Base-by-base conservation (phyloP, 2,888 invertebrate genomes). In the Rotaria macrura region DNA sequence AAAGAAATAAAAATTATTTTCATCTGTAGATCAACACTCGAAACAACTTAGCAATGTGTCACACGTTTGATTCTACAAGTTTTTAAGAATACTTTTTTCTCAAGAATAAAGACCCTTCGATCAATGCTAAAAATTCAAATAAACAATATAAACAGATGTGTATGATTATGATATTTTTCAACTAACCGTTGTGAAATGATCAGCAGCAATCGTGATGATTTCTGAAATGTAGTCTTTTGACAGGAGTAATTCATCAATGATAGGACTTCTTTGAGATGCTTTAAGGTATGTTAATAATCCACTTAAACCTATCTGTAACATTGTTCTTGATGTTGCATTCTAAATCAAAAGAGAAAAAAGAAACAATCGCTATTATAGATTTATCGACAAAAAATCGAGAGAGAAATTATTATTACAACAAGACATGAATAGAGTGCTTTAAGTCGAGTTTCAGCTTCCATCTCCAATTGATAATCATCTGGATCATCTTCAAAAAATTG, bases 161-260 rank as follows among this genome's bases (percentile, higher is more conserved):
- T 14, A 47, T 47, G 14, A n/a, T 6, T 14, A 54, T 2, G 25
- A 54, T 25, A 54, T 54, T 9, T 25, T 54, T 25, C 25, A 25
- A 43, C 79, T 79, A 43, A 79, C 79, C n/a, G 79, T 43, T 25
- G 79, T 23, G 34, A 79, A 79, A 79, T 79, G 79, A 43, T 79
- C 40, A 79, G 43, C 40, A 43, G 79, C 79, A 79, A 79, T 43
- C 0, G 79, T 43, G n/a, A 79, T 79, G 6, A 79, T 79, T 43
- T 79, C 79, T 25, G 79, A 79, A 23, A 79, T 43, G 25, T 79
- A 79, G 43, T 79, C 79, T 79, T 79, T 79, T 43, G 79, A 40
- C n/a, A 79, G 14, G 3, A 79, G 38, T 79, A 79, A 43, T 43
- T 79, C 43, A n/a, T 79, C 79, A n/a, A 79, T 79, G 43, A n/a